Conservation (phyloP, 2,797 vertebrate species). For the Thripadectes ignobilis region DNA sequence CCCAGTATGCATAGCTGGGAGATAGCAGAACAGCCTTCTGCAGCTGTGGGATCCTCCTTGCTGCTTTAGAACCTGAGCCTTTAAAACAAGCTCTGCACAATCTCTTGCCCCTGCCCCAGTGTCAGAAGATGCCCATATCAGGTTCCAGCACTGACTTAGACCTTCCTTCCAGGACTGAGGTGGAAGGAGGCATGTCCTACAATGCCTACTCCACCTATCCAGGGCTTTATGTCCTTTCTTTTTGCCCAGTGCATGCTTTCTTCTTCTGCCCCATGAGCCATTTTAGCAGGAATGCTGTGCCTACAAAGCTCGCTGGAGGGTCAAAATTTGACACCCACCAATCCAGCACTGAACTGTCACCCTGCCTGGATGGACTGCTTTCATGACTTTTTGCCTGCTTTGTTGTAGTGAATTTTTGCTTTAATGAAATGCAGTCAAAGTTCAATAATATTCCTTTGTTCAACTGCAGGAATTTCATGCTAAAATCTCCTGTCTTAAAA, state of each 20-base stretch:
- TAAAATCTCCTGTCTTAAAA: not conserved
- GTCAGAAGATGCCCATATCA: not conserved
- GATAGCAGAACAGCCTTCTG: not conserved
- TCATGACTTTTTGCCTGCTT: not conserved
- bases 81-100: not conserved
- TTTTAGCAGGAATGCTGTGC: not conserved
- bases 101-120: too few relatives aligned
- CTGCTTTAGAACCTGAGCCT: not conserved
- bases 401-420: not conserved
- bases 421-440: not conserved
- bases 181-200: not conserved
- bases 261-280: not conserved
- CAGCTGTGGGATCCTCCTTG: not conserved
- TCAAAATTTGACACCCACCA: not conserved
- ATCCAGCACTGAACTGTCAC: not conserved
- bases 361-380: not conserved
- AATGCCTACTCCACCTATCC: rapidly evolving
- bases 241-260: not conserved
- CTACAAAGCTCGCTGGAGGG: not conserved
- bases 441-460: not conserved
- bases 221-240: not conserved
- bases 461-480: not conserved
- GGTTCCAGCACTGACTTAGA: not conserved
- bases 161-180: not conserved
- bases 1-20: rapidly evolving